A percentile compares a stretch with the other conserved stretches of the same genome.
Conservation (phyloP, 2,888 invertebrate genomes). For the Malachius bipustulatus region DNA sequence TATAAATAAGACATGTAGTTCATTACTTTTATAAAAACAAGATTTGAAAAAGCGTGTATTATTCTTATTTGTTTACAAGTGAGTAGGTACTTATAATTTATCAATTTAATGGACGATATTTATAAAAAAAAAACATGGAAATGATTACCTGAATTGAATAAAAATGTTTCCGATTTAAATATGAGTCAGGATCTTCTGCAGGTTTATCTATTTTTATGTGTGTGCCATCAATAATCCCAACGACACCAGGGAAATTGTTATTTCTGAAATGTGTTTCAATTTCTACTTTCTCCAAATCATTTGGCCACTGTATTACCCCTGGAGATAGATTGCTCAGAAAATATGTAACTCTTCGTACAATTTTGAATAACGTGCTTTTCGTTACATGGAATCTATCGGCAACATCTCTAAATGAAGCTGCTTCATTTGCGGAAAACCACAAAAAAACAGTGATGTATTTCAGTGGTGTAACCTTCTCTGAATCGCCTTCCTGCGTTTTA, state of each 20-base stretch:
- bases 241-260: constrained; percentile 9
- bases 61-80: too few species aligned
- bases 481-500: too few species aligned
- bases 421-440: constrained; percentile 14
- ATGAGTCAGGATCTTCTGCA: constrained; percentile 2
- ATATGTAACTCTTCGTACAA: constrained; percentile 9
- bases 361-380: constrained; percentile 8
- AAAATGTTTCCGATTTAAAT: not conserved
- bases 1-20: too few species aligned
- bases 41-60: too few species aligned
- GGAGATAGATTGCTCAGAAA: constrained; percentile 12
- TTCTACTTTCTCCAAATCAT: constrained; percentile 11
- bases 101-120: too few species aligned
- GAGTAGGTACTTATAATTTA: too few species aligned
- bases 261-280: constrained; percentile 12
- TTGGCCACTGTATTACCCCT: constrained; percentile 12
- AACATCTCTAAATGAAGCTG: constrained; percentile 14
- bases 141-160: constrained; percentile 4
- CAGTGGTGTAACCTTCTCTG: too few species aligned
- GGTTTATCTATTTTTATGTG: constrained; percentile 6
- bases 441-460: too few species aligned
- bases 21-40: too few species aligned
- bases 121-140: too few species aligned
- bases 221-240: constrained; percentile 4
- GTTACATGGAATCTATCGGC: constrained; percentile 12